Percentiles rank a stretch among this genome's conserved stretches.
These are phyloP conservation scores for Fregetta grallaria DNA, from an alignment of 2,113 vertebrate genomes.

Conservation along the genomic window DNA sequence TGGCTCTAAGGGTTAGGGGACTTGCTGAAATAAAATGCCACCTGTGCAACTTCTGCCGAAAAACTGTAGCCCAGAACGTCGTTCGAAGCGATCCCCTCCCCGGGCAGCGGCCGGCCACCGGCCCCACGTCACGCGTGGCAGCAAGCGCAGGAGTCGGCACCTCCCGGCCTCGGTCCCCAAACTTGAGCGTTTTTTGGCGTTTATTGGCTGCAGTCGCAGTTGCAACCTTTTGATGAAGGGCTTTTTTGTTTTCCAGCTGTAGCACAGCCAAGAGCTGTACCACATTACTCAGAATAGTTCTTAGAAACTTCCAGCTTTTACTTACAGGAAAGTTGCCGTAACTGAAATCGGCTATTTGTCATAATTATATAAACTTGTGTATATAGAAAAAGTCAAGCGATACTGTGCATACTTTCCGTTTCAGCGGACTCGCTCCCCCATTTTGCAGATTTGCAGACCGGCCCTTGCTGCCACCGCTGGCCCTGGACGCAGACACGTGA, in stretches of 20 bases:
- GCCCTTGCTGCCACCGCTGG: background rate
- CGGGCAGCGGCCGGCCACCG: background rate
- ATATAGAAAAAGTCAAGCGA: background rate
- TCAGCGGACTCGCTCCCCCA: background rate
- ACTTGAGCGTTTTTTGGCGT: background rate
- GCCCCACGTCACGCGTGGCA: rapidly evolving
- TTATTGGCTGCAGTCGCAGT: background rate
- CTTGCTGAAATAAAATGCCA: background rate
- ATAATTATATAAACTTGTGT: background rate
- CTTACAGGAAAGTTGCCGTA: conserved; percentile 2
- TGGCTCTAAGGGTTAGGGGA: background rate
- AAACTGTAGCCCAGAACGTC: too few species aligned
- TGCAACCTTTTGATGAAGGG: background rate
- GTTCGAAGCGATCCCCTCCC: background rate
- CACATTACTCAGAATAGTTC: background rate
- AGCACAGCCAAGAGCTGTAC: background rate
- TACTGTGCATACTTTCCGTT: background rate
- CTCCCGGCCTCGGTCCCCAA: background rate
- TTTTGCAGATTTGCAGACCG: background rate
- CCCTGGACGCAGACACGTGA: background rate
- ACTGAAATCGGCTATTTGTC: background rate
- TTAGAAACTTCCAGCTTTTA: background rate
- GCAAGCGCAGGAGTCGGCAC: background rate
- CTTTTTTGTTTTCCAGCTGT: background rate
- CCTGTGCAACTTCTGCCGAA: background rate